Base-by-base conservation (phyloP, 2,797 vertebrate genomes). In the Heterohyrax brucei region DNA sequence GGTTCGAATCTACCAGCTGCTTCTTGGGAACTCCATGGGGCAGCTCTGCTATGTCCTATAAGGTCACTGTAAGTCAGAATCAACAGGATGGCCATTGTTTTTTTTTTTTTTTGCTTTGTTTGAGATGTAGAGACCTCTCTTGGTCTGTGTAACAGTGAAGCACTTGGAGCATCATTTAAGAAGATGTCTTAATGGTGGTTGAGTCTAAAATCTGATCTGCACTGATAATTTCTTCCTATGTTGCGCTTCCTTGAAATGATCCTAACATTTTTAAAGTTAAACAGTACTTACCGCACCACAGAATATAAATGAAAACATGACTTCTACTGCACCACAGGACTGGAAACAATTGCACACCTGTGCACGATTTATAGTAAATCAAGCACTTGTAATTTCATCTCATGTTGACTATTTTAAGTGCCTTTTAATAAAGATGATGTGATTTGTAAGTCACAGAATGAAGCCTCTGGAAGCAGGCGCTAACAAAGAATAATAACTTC, bases 381-480 rank as follows among this genome's bases (percentile, higher is more conserved):
- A 95, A 70, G 10, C 93, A 81, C 96, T 96, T 0, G 0, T 53
- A 68, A 48, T 82, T 97, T 97, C 44, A 2, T 96, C 89, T 98
- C n/a, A 66, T 79, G 46, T 90, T 96, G 97, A 80, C 90, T 97
- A 96, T 96, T 93, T 89, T 93, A 89, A 95, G 44, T 10, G 50
- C 21, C 18, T 73, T 73, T 95, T 97, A 73, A 81, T 97, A 97
- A 98, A 90, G 68, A 96, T 96, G 95, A 95, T 97, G 94, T 91
- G 78, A 96, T 97, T 97, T 72, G 46, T 83, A 95, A 90, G 89
- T 86, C 96, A 96, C 90, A 89, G 83, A 96, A 93, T 93, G 91
- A 80, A 97, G 73, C 86, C n/a, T n/a, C 24, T 97, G 94, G 95
- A 98, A 93, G 96, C 91, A 96, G 30, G 87, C 64, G 62, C 89